Percentiles rank a stretch among this genome's conserved stretches.
These are phyloP conservation scores for Zaprionus obscuricornis DNA, from an alignment of 2,888 invertebrate species.

Conservation along the genomic window DNA sequence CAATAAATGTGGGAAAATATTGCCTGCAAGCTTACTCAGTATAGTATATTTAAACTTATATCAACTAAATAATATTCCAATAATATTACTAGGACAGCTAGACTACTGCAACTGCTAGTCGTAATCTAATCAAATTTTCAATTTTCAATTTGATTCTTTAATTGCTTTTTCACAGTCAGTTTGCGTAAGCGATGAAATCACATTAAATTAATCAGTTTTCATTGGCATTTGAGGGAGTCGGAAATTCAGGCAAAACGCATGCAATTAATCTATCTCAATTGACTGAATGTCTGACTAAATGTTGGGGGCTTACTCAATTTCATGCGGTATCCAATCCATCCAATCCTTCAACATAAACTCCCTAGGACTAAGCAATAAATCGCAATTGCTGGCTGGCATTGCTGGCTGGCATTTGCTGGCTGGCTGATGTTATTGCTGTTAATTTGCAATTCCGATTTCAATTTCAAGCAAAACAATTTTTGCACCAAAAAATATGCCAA, in stretches of 20 bases:
- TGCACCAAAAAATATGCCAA: constrained; percentile 66
- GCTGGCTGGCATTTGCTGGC: constrained; percentile 22
- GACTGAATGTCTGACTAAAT: constrained; percentile 57
- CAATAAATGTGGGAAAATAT: constrained; percentile 46
- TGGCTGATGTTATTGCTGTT: constrained; percentile 59
- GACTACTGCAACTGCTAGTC: not conserved
- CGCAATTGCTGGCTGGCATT: constrained; percentile 28
- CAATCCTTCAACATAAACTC: constrained; percentile 19
- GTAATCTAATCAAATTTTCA: constrained; percentile 31
- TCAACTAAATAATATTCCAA: too few relatives aligned
- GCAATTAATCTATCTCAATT: constrained; percentile 77
- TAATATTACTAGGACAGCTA: too few relatives aligned
- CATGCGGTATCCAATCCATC: constrained; percentile 31
- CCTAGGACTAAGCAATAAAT: constrained; percentile 68
- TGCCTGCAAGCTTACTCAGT: too few relatives aligned
- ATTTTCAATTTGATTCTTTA: constrained; percentile 50
- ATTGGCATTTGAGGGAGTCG: constrained; percentile 13
- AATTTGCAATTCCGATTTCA: constrained; percentile 82
- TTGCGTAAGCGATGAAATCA: constrained; percentile 67
- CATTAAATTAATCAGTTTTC: constrained; percentile 79
- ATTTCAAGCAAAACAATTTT: constrained; percentile 74
- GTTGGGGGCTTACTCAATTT: constrained; percentile 40
- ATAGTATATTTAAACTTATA: too few relatives aligned
- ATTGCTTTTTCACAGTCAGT: constrained; percentile 62
- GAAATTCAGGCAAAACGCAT: constrained; percentile 18